A percentile compares a stretch with the other conserved stretches of the same genome.
These are phyloP conservation scores for Prionailurus bengalensis DNA, from an alignment of 2,113 vertebrate species.

Conservation along the genomic window DNA sequence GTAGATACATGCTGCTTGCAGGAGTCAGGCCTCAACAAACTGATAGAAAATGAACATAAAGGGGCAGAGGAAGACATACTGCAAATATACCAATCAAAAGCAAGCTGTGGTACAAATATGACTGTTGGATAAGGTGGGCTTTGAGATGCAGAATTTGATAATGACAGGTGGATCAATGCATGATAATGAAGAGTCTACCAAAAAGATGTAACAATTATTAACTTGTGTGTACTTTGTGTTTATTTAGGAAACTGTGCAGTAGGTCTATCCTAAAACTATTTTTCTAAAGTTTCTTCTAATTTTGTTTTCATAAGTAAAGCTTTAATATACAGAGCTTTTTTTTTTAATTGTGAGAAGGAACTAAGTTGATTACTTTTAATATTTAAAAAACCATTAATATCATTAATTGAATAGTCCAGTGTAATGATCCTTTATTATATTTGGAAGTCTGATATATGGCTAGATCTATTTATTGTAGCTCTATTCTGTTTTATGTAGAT, in stretches of 20 bases:
- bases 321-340: neutral
- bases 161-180: neutral
- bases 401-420: neutral
- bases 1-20: neutral
- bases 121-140: neutral
- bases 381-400: neutral
- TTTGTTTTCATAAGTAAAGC: constrained; percentile 8
- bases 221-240: neutral
- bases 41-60: neutral
- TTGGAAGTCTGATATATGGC: neutral
- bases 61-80: neutral
- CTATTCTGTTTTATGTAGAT: neutral
- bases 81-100: neutral
- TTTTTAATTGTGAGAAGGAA: constrained; percentile 22
- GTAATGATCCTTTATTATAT: neutral
- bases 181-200: neutral
- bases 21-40: neutral
- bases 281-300: neutral
- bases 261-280: neutral
- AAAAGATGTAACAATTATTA: neutral
- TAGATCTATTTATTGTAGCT: neutral
- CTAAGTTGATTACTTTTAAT: neutral
- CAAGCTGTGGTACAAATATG: neutral
- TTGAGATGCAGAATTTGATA: neutral
- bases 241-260: neutral